These are phyloP conservation scores for Morelia viridis DNA, from an alignment of 2,797 vertebrate genomes.

Conservation along the genomic window DNA sequence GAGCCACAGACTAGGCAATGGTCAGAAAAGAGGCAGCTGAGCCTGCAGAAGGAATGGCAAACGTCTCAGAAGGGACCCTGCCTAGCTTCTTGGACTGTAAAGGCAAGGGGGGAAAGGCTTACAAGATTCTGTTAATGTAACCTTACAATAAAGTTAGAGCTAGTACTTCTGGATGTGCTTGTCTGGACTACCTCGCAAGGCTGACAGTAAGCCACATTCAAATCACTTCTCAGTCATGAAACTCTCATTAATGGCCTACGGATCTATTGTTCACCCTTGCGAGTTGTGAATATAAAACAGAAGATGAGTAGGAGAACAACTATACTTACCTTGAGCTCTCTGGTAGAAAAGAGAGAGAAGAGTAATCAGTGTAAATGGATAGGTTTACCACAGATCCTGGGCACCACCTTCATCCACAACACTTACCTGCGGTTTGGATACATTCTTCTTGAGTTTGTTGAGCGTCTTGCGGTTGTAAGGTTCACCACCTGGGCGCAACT, in stretches of 20 bases:
- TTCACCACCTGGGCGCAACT: conserved; percentile 83
- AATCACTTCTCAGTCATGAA: not conserved
- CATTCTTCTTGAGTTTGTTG: conserved; percentile 89
- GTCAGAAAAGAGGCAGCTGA: no score
- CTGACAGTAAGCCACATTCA: not conserved
- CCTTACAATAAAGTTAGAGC: no score
- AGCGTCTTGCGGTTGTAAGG: conserved; percentile 93
- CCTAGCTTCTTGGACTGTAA: no score
- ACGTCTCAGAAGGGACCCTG: not conserved
- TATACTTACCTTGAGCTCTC: not conserved
- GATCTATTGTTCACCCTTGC: not conserved
- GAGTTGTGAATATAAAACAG: not conserved
- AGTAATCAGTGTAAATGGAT: not conserved
- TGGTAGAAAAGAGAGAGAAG: not conserved
- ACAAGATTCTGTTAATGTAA: no score
- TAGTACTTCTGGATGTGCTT: not conserved
- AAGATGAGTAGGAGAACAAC: not conserved
- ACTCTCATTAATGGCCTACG: not conserved
- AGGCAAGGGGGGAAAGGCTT: no score
- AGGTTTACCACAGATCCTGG: not conserved
- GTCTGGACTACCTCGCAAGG: not conserved
- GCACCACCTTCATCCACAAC: no score
- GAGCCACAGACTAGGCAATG: no score
- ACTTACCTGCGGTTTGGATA: conserved; percentile 87
- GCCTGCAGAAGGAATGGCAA: no score